Conservation (phyloP, 2,888 invertebrate species). For the Leptinotarsa haldemani region DNA sequence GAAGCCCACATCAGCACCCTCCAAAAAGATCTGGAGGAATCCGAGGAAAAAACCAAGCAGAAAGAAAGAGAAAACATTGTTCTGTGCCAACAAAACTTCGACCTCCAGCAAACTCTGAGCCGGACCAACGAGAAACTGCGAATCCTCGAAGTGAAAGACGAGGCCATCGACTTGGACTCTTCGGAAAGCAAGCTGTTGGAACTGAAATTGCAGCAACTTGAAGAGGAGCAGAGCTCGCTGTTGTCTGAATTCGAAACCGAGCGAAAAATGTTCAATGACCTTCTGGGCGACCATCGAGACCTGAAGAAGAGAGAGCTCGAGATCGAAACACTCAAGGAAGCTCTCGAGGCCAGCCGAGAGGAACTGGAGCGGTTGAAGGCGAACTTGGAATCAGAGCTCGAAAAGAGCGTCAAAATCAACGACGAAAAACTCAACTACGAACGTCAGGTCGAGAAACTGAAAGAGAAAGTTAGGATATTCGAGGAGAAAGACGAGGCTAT, state of each 20-base stretch:
- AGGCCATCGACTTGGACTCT: slow-evolving; percentile 42
- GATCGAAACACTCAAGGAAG: slow-evolving; percentile 39
- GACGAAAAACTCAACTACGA: slow-evolving; percentile 42
- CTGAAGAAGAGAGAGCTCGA: slow-evolving; percentile 42
- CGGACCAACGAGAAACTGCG: slow-evolving; percentile 39
- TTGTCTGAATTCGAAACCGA: slow-evolving; percentile 46
- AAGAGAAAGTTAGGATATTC: slow-evolving; percentile 44
- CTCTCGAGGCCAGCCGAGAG: slow-evolving; percentile 36
- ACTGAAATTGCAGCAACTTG: slow-evolving; percentile 44
- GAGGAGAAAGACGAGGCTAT: slow-evolving; percentile 48
- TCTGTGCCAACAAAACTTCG: slow-evolving; percentile 37
- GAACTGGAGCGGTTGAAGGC: slow-evolving; percentile 36
- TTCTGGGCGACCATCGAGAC: slow-evolving; percentile 42
- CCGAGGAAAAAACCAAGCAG: slow-evolving; percentile 42
- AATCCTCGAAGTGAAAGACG: slow-evolving; percentile 46
- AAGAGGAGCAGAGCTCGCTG: slow-evolving; percentile 47
- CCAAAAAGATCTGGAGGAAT: slow-evolving; percentile 47
- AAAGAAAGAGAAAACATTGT: slow-evolving; percentile 50
- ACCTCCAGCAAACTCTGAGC: slow-evolving; percentile 40
- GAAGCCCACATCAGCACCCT: slow-evolving; percentile 51
- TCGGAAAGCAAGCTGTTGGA: slow-evolving; percentile 44
- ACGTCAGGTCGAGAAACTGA: slow-evolving; percentile 42
- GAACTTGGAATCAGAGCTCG: slow-evolving; percentile 41
- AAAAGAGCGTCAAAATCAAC: slow-evolving; percentile 39
- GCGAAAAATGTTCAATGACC: slow-evolving; percentile 42